These are phyloP conservation scores for Oryctolagus cuniculus DNA, from an alignment of 2,113 vertebrate genomes.

Conservation along the genomic window mOryCun1.1 NC_091440.1:67405501-67406000, in stretches of 20 bases:
- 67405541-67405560: background rate
- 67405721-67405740: background rate
- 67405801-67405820: background rate
- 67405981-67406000: slow-evolving; percentile 40
- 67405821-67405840: background rate
- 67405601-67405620: background rate
- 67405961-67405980: slow-evolving; percentile 23
- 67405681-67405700: background rate
- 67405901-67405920: slow-evolving; percentile 41
- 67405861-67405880: background rate
- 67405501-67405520: background rate
- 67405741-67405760: background rate
- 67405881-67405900: slow-evolving; percentile 4
- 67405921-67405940: slow-evolving; percentile 17
- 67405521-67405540: slow-evolving; percentile 1
- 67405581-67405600: background rate
- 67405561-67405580: slow-evolving; percentile 25
- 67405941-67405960: background rate
- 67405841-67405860: background rate
- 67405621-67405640: background rate
- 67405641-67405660: background rate
- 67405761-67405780: slow-evolving; percentile 3
- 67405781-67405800: background rate
- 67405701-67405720: background rate
- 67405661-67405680: background rate